Evolutionary conservation across 2,797 vertebrate species (phyloP).

Genomic region (Sebastes minor): DNA sequence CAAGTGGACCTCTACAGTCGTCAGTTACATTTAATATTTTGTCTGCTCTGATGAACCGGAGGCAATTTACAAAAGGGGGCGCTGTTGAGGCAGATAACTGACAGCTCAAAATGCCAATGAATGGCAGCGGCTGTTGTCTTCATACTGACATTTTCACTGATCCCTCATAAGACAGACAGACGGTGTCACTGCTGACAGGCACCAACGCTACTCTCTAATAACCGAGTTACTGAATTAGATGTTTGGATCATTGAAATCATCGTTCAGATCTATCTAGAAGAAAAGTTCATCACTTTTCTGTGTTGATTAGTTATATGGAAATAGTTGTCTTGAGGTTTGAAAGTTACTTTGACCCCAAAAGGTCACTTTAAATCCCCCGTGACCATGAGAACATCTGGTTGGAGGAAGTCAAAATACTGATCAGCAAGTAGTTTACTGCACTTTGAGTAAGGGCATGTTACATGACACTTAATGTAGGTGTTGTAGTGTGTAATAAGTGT

Average conservation of each 20-base stretch:
- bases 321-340: background rate
- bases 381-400: background rate
- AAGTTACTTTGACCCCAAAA: background rate
- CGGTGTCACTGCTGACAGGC: conserved; percentile 1
- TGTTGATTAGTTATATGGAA: background rate
- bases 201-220: background rate
- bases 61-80: conserved; percentile 69
- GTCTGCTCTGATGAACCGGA: background rate
- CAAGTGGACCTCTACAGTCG: background rate
- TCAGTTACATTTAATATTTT: background rate
- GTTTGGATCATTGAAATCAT: background rate
- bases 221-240: background rate
- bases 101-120: conserved; percentile 18
- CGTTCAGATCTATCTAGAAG: background rate
- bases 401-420: conserved; percentile 9
- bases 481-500: background rate
- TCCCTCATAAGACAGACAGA: conserved; percentile 20
- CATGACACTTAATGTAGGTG: background rate
- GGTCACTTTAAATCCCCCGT: background rate
- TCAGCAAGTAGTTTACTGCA: background rate
- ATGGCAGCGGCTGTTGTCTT: conserved; percentile 29
- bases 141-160: conserved; percentile 37
- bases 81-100: conserved; percentile 72
- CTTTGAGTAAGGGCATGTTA: conserved; percentile 15
- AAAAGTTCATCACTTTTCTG: background rate